Percentiles rank a stretch among this genome's conserved stretches.
These are phyloP conservation scores for Dendroctonus ponderosae DNA, from an alignment of 1,140 invertebrate genomes.

Conservation along the genomic window DNA sequence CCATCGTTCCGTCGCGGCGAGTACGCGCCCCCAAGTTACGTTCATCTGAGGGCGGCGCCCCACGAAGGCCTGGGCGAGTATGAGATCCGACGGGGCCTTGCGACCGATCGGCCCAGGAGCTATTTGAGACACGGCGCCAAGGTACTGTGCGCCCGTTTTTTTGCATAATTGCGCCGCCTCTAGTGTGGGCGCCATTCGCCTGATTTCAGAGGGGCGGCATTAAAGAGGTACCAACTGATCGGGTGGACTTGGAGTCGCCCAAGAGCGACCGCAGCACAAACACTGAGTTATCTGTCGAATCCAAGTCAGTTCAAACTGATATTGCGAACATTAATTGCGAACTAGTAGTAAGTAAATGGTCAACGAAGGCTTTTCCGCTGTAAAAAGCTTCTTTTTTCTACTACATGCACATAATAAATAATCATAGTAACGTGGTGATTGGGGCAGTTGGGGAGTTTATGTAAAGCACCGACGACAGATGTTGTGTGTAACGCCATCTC, in stretches of 20 bases:
- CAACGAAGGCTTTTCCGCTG: not conserved
- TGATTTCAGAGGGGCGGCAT: no score
- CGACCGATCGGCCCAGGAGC: not conserved
- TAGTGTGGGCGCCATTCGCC: no score
- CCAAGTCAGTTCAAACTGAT: constrained; percentile 48
- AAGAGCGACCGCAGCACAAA: constrained; percentile 3
- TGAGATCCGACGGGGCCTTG: constrained; percentile 52
- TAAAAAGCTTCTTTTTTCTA: constrained; percentile 9
- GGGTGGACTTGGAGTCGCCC: no score
- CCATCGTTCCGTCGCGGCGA: constrained; percentile 58
- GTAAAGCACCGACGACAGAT: no score
- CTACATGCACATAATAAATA: no score
- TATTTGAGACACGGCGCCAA: constrained; percentile 56
- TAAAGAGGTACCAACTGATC: no score
- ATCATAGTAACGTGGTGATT: no score
- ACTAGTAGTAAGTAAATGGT: constrained; percentile 42
- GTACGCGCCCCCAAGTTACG: constrained; percentile 55
- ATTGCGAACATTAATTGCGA: constrained; percentile 46
- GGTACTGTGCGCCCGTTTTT: constrained; percentile 41
- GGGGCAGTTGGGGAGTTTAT: no score
- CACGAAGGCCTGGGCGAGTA: constrained; percentile 58
- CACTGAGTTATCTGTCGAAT: not conserved
- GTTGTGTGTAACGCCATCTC: not conserved
- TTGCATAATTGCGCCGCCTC: no score
- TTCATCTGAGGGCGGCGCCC: constrained; percentile 49